Base-by-base conservation (phyloP, 2,797 vertebrate genomes). In the Smutsia gigantea region DNA sequence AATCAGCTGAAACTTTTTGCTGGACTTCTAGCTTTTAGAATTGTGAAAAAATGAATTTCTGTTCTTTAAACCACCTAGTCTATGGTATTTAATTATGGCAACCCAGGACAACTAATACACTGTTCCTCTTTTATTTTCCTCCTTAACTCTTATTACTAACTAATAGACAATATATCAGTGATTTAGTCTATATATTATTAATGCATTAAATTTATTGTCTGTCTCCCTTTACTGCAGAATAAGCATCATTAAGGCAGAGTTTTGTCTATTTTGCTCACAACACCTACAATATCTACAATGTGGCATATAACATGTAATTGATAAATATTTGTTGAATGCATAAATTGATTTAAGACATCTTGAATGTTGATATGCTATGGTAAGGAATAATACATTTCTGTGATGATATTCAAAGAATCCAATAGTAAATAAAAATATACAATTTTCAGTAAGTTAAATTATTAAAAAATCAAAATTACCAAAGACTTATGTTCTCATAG, bases 351-450 rank as follows among this genome's bases (percentile, higher is more conserved):
- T 72, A 95, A 88, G 88, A 61, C 51, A 96, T 72, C 55, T 84
- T 93, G 86, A 95, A 69, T 75, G 49, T 31, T 71, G 15, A 96
- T 85, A 85, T 42, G 34, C 31, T 90, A 93, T 34, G 27, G 31
- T 27, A 97, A 90, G 8, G 79, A 95, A 77, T 15, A 84, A 75
- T n/a, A 88, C 0, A 83, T 69, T 93, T 87, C 42, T 92, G n/a
- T 90, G 39, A 93, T 61, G 7, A 87, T 85, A 87, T 23, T 51
- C 25, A 89, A 79, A 31, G 42, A 94, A 82, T 86, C 29, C 3
- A 94, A 14, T 91, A 66, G 95, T 39, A 95, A 68, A 88, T 69
- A 78, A 93, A 96, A 63, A 93, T 18, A 74, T 3, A 63, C 1
- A 71, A 49, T 46, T 2, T 37, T 95, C 2, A 87, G 2, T 46